Base-by-base conservation (phyloP, 1,140 invertebrate species). In the Drosophila ananassae region DNA sequence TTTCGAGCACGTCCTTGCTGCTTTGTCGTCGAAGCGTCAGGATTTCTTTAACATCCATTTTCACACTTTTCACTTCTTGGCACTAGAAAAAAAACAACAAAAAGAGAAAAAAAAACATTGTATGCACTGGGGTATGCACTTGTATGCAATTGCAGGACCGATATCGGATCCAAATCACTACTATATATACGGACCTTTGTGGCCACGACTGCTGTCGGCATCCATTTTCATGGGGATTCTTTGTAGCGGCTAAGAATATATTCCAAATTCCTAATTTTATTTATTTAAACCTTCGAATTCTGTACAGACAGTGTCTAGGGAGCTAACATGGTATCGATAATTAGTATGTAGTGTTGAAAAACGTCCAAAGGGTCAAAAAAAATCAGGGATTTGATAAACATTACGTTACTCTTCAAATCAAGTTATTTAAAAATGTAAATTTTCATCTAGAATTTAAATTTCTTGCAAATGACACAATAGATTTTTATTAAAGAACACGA, bases 71-170 rank as follows among this genome's bases (percentile, higher is more conserved):
- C 44, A 47, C 17, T 22, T 37, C 64, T 60, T 61, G 61, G 21
- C 80, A 83, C 80, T 83, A 83, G 34, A 83, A 84, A 69, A 84
- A 84, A 84, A 87, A 87, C 67, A 87, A 87, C 66, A 84, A 84
- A 84, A 81, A 80, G 25, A 63, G 56, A 63, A 63, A 64, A 63
- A 63, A 62, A 63, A 62, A 62, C 9, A 59, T 67, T 79, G 25
- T 71, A 34, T 59, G 59, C 81, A 85, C 77, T 77, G 47, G 46
- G 12, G 39, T 8, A 21, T 52, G 24, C 24, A 32, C 28, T 30
- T 52, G 6, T 12, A n/a, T 13, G 44, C 21, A 22, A 3, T 7
- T 28, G 6, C 9, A 24, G 44, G 17, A 44, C n/a, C 13, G 7
- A 44, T 44, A 21, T 17, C 6, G 8, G 13, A 44, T 17, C 41